Evolutionary conservation across 2,888 invertebrate species (phyloP).

Genomic region (Deroplatys truncata): DNA sequence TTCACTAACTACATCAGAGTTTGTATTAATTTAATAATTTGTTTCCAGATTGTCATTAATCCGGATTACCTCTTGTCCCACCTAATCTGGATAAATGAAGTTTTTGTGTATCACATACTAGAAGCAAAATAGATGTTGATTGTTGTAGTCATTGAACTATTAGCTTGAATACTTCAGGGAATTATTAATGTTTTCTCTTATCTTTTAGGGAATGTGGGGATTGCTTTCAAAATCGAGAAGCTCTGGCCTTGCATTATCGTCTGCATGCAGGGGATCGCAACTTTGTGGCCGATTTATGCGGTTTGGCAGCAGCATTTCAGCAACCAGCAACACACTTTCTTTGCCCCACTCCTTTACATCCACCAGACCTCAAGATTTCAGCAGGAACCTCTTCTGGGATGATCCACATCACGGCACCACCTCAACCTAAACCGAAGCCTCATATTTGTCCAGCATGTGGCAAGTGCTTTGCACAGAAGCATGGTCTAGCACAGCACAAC

Average conservation of each 20-base stretch:
- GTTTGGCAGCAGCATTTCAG: conserved; percentile 71
- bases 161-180: too few species aligned
- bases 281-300: conserved; percentile 75
- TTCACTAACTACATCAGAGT: too few species aligned
- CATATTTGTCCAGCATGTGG: conserved; percentile 77
- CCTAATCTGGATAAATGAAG: too few species aligned
- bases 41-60: too few species aligned
- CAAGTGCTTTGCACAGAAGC: conserved; percentile 78
- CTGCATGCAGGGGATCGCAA: conserved; percentile 77
- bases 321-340: conserved; percentile 40
- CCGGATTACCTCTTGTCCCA: too few species aligned
- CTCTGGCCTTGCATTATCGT: conserved; percentile 71
- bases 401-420: conserved; percentile 35
- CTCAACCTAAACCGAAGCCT: conserved; percentile 60
- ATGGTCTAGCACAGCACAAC: conserved; percentile 75
- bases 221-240: conserved; percentile 66
- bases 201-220: conserved; percentile 56
- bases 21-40: too few species aligned
- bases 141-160: too few species aligned
- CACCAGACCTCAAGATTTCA: not conserved
- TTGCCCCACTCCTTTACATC: conserved; percentile 24
- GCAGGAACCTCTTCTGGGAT: conserved; percentile 21
- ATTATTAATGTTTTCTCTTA: not conserved
- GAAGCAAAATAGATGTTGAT: too few species aligned
- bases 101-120: too few species aligned